Base-by-base conservation (phyloP, 2,113 vertebrate genomes). In the Falco punctatus region DNA sequence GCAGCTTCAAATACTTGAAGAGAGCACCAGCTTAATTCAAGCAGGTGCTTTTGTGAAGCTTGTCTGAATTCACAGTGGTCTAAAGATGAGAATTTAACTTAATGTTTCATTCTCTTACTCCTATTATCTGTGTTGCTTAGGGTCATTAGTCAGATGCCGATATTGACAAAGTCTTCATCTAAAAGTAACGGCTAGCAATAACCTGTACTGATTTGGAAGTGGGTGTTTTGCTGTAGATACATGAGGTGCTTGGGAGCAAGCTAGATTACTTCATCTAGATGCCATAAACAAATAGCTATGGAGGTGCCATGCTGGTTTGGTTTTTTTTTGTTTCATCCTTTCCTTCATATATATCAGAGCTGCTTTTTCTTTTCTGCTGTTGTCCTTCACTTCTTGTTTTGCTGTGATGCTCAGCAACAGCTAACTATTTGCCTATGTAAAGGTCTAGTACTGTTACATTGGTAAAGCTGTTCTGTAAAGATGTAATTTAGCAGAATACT, bases 401-500 rank as follows among this genome's bases (percentile, higher is more conserved):
- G n/a, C 71, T 83, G 9, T 75, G 77, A 80, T 85, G 59, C 87
- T 81, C 11, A 7, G 87, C 85, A 80, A 40, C 74, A 85, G 49
- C 86, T 75, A 61, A 28, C 84, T 82, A 78, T 59, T 71, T 62
- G 69, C 81, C 69, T 83, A 2, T 1, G 3, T 65, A 42, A 85
- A 44, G 46, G 51, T 80, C 70, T 78, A 48, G 52, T 18, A 30
- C 51, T 89, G 79, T 89, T 61, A 32, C 28, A 2, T 18, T 30
- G 51, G 52, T 73, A 51, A 70, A 57, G 35, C 77, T 81, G 55
- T 83, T 86, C 44, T 55, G 28, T 74, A 79, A 81, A 92, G 92
- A 72, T 66, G 35, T 44, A 61, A 51, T 82, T 64, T 91, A 96
- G 44, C 69, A 81, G 71, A 95, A 52, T 96, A 86, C 83, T 83